Evolutionary conservation across 2,888 invertebrate genomes (phyloP), one percentile per base, ranked within the genome.

Genomic region (Cantharis rustica): DNA sequence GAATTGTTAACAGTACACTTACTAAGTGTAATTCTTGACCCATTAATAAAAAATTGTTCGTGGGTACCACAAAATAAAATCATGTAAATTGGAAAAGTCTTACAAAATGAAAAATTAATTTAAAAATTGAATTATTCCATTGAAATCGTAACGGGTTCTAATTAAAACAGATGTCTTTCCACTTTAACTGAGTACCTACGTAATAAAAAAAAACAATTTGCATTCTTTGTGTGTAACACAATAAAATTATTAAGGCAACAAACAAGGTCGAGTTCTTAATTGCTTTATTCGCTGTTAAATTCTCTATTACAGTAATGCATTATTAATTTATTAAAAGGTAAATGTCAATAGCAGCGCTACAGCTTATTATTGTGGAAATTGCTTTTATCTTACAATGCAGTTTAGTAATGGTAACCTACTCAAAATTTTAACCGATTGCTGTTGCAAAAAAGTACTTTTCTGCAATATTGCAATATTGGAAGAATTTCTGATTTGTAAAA

Each of bases 211-310:
- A 47, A 47, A 47, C 47, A 47, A 47, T 47, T 74, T 69, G 68
- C 23, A 66, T 64, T 74, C 69, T 66, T 64, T 74, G 69, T 74
- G 69, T 69, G 47, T 75, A 75, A 68, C 71, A 71, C 69, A 70
- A 75, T 75, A 71, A 71, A 70, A 75, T 26, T 20, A 47, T 47
- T 47, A 47, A 47, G 47, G 47, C 47, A 47, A 61, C 71, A 75
- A 75, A 75, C 75, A 75, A 71, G 75, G 75, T 75, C 71, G 63
- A 71, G 71, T 23, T 31, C 68, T 66, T 75, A 75, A 75, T 75
- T 75, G 75, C 75, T 69, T 71, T 75, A 70, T 75, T 69, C 63
- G 66, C 75, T 16, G 31, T 64, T 63, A 47, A 68, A 61, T 71
- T 68, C 47, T 47, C 47, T 47, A 47, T 47, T 47, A 47, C 47